Evolutionary conservation across 30 jellyfish, hydroid and myxozoan genomes (phyloP), one percentile per base, ranked within the genome.

Genomic region (Rhopilema esculentum): DNA sequence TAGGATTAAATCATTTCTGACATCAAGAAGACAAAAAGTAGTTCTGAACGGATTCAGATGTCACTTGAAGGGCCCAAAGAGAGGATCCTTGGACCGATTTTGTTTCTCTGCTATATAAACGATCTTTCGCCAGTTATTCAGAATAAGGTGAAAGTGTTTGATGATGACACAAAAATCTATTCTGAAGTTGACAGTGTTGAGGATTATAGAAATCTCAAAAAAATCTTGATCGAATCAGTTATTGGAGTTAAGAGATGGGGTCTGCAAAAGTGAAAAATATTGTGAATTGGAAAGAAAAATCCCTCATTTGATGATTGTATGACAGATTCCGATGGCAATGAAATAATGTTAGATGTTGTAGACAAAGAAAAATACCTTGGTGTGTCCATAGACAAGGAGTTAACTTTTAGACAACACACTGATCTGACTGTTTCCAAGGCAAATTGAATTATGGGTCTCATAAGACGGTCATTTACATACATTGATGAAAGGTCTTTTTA

Each of bases 71-170:
- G 51, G 88, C 88, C 88, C 88, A 79, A 78, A 78, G 88, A 67
- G 79, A 78, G 88, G 49, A 65, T 78, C 77, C 88, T 78, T 78
- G 88, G 88, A 78, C 78, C 88, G 79, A 78, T 78, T 78, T 79
- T 78, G 69, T 29, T 65, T 51, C 79, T 61, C 67, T 78, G 88
- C 79, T 78, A 50, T 65, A 78, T 78, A 78, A 78, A 78, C 64
- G 9, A 61, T 27, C 79, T 78, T 57, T 79, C 88, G 79, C 79
- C 88, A 51, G 79, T 29, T 33, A 25, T 61, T 78, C 88, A 78
- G 88, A 31, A 78, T 57, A 65, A 27, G 76, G 87, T 77, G 87
- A 77, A 77, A 63, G 16, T 77, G 24, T 78, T 61, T 78, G 88
- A 79, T 4, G 79, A 78, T 65, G 88, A 78, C 80, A 78, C 88